A percentile compares a stretch with the other conserved stretches of the same genome.
These are phyloP conservation scores for Anoplius nigerrimus DNA, from an alignment of 2,888 invertebrate genomes.

Conservation along the genomic window DNA sequence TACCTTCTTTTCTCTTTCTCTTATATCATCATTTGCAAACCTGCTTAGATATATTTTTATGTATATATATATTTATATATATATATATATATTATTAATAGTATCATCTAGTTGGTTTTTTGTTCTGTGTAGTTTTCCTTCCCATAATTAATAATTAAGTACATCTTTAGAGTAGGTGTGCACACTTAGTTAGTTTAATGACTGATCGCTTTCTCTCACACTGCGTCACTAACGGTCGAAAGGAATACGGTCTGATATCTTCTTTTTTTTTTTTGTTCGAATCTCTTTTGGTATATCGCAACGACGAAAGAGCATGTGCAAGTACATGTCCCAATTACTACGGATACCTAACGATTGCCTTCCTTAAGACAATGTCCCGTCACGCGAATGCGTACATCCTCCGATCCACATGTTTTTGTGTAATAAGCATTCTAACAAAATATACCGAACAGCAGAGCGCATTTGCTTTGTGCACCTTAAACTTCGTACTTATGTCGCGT, in stretches of 20 bases:
- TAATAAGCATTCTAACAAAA: conserved; percentile 13
- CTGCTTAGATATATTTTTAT: conserved; percentile 63
- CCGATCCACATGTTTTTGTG: background rate
- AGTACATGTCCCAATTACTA: too few relatives aligned
- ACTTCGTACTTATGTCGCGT: conserved; percentile 35
- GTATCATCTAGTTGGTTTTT: conserved; percentile 60
- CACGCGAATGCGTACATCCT: too few relatives aligned
- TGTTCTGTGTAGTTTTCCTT: conserved; percentile 50
- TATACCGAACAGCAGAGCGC: conserved; percentile 28
- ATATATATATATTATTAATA: conserved; percentile 57
- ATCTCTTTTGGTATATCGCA: too few relatives aligned
- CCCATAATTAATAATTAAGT: conserved; percentile 65
- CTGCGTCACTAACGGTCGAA: conserved; percentile 25
- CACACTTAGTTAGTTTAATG: conserved; percentile 48
- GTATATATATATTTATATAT: conserved; percentile 52
- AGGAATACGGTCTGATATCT: conserved; percentile 1
- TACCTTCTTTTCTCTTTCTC: conserved; percentile 37
- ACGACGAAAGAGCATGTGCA: too few relatives aligned
- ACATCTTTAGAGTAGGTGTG: conserved; percentile 62
- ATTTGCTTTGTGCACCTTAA: conserved; percentile 32
- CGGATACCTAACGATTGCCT: too few relatives aligned
- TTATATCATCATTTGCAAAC: conserved; percentile 62
- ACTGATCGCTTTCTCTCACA: conserved; percentile 26
- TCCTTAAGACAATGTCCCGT: too few relatives aligned
- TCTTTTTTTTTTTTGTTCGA: too few relatives aligned